Conservation (phyloP, 2,113 vertebrate genomes). For the Periophthalmus modestus region DNA sequence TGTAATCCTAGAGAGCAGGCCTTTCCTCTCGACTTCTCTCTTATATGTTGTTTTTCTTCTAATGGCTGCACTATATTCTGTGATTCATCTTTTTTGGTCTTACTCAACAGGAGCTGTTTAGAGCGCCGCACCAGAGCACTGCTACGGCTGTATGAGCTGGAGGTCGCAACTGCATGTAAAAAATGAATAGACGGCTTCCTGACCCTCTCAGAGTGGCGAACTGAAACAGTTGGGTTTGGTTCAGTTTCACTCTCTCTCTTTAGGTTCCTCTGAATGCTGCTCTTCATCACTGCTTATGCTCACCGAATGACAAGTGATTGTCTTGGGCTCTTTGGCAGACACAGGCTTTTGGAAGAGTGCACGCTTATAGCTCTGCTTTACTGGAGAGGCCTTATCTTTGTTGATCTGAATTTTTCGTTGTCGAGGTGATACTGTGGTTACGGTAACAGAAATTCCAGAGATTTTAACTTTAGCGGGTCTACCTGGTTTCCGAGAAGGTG, state of each 20-base stretch:
- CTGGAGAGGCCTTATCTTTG: slow-evolving; percentile 69
- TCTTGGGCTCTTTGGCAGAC: slow-evolving; percentile 64
- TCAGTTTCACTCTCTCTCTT: slow-evolving; percentile 22
- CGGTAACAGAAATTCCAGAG: slow-evolving; percentile 91
- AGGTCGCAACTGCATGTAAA: slow-evolving; percentile 84
- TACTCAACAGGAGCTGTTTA: slow-evolving; percentile 84
- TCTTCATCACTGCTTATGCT: slow-evolving; percentile 30
- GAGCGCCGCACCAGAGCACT: slow-evolving; percentile 85
- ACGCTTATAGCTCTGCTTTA: slow-evolving; percentile 41
- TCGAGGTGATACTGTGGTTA: slow-evolving; percentile 85
- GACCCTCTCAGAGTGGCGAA: slow-evolving; percentile 85
- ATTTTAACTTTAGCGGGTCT: slow-evolving; percentile 94
- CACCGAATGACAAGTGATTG: slow-evolving; percentile 46
- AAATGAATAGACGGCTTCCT: slow-evolving; percentile 86
- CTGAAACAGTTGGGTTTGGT: slow-evolving; percentile 58
- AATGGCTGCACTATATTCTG: slow-evolving; percentile 47
- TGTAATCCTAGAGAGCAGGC: slow-evolving; percentile 55
- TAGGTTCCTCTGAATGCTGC: slow-evolving; percentile 22
- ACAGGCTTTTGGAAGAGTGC: slow-evolving; percentile 45
- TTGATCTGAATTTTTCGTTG: slow-evolving; percentile 87
- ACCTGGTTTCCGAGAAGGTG: slow-evolving; percentile 84
- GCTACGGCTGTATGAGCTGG: slow-evolving; percentile 83
- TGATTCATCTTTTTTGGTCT: slow-evolving; percentile 71
- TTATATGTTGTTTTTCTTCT: slow-evolving; percentile 18
- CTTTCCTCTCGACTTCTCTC: slow-evolving; percentile 15